phyloP scores from a whole-genome alignment of 2,888 invertebrate species.

The Amphipoea lucens region DNA sequence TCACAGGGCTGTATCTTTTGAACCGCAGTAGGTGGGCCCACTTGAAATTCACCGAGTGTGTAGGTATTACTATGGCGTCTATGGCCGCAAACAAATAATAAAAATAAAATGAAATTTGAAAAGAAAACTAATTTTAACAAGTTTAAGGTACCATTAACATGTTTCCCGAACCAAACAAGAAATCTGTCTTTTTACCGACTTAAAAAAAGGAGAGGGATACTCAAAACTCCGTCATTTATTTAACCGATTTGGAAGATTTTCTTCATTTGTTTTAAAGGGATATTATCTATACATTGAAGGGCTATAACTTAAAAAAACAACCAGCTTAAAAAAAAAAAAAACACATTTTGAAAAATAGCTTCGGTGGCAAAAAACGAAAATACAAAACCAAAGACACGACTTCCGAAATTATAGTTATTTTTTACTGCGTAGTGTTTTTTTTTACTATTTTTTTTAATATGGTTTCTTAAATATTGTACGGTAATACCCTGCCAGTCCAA shows the following conservation, averaged over 20 bases:
- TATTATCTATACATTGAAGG: background rate
- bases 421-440: background rate
- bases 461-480: background rate
- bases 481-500: background rate
- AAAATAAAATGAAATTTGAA: background rate
- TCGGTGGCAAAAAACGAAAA: too few relatives aligned
- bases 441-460: too few relatives aligned
- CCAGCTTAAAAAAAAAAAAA: too few relatives aligned
- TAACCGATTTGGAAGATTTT: background rate
- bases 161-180: background rate
- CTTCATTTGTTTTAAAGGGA: background rate
- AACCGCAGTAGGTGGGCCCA: background rate
- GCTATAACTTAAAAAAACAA: too few relatives aligned
- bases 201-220: background rate
- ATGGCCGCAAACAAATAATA: background rate
- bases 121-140: background rate
- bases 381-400: too few relatives aligned
- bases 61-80: background rate
- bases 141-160: background rate
- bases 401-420: too few relatives aligned
- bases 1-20: background rate
- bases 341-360: background rate
- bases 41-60: background rate
- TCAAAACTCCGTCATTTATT: background rate
- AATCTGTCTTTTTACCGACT: background rate